A percentile compares a stretch with the other conserved stretches of the same genome.
Conservation (phyloP, 2,113 vertebrate species). For the Oncorhynchus kisutch region DNA sequence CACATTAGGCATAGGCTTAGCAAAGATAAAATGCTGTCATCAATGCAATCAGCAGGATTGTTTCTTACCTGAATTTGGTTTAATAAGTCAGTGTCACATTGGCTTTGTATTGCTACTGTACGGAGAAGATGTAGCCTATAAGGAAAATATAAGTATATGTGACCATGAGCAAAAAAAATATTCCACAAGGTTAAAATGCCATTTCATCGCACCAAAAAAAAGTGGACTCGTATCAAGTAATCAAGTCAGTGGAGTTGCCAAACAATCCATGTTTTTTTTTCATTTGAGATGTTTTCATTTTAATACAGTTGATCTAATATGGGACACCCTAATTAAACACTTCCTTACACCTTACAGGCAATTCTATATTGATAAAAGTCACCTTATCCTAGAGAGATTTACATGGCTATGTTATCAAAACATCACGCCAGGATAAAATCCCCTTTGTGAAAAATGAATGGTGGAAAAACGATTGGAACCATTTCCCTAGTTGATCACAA, state of each 20-base stretch:
- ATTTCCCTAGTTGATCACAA: no score
- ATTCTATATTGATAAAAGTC: no score
- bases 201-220: neutral
- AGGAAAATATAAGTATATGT: conserved; percentile 5
- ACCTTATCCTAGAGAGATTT: no score
- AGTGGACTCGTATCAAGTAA: neutral
- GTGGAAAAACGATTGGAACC: no score
- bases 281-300: conserved; percentile 71
- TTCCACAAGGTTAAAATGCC: neutral
- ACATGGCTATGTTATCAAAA: no score
- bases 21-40: conserved; percentile 56
- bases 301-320: conserved; percentile 71
- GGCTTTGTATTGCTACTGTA: conserved; percentile 56
- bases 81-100: conserved; percentile 64
- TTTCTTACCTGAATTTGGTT: conserved; percentile 61
- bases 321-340: conserved; percentile 68
- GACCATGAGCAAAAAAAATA: neutral
- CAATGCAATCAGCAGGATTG: conserved; percentile 56
- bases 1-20: conserved; percentile 34
- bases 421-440: no score
- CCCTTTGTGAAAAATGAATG: no score
- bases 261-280: conserved; percentile 62
- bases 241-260: neutral
- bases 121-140: conserved; percentile 18
- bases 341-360: conserved; percentile 25